These are phyloP conservation scores for Sardinella longiceps DNA, from an alignment of 2,797 vertebrate genomes.

Conservation along the genomic window DNA sequence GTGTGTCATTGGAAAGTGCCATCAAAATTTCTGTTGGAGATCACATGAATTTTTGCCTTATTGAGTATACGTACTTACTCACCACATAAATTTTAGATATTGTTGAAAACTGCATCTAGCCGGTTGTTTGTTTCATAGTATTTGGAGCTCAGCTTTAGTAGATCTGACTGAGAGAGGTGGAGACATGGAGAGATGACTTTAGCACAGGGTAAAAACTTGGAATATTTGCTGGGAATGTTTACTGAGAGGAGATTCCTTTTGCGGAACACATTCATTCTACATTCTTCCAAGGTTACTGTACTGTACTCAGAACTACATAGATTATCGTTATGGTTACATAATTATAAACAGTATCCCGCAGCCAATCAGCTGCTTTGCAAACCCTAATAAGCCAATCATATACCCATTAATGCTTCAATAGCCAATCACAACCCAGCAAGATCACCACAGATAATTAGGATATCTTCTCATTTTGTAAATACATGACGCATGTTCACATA, in stretches of 20 bases:
- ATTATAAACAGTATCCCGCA: conserved; percentile 33
- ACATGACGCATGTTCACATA: conserved; percentile 50
- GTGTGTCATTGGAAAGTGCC: conserved; percentile 26
- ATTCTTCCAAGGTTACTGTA: background rate
- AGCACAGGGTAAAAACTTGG: background rate
- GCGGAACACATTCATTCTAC: background rate
- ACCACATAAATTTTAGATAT: background rate
- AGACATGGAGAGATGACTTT: background rate
- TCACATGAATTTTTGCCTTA: conserved; percentile 17
- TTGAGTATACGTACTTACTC: background rate
- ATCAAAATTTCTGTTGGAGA: background rate
- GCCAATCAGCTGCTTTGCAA: conserved; percentile 64
- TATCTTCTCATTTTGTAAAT: conserved; percentile 58
- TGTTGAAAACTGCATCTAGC: background rate
- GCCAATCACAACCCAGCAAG: conserved; percentile 59
- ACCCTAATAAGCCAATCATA: conserved; percentile 40
- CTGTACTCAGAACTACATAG: background rate
- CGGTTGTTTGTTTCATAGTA: background rate
- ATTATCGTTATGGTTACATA: background rate
- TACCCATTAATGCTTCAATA: conserved; percentile 51
- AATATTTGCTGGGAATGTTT: background rate
- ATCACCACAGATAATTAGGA: conserved; percentile 49
- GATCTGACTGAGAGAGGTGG: background rate
- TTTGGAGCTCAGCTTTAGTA: background rate
- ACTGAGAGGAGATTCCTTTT: background rate